Base-by-base conservation (phyloP, 2,888 invertebrate genomes). In the Napeogenes inachia region DNA sequence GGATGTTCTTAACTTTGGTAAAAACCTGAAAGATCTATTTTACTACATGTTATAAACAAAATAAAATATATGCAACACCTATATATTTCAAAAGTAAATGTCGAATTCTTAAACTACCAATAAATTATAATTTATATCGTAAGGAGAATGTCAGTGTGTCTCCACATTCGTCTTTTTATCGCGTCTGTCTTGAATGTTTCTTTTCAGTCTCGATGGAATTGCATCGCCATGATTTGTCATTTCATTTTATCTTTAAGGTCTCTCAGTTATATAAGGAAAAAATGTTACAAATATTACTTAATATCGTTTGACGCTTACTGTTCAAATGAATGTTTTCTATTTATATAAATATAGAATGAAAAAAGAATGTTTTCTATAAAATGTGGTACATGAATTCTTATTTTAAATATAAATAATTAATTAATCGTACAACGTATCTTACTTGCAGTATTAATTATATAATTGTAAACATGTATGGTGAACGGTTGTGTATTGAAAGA, bases 171-270 rank as follows among this genome's bases (percentile, higher is more conserved):
- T 30, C 12, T 45, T 57, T 42, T n/a, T 57, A 10, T 57, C 35
- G 53, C 42, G 42, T 21, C 21, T 35, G 46, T 45, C 54, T 32
- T 45, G 55, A 46, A 55, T 55, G 58, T 60, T 53, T 56, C 63
- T 60, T 63, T 59, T 63, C 63, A 54, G 56, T 59, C 54, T 45
- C 59, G 45, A 63, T 56, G 63, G 53, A 54, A 57, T 57, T 63
- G 42, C 56, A 45, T 54, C 45, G 56, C 56, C 13, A 56, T 60
- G 46, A 21, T 21, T 38, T 30, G 21, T 66, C 57, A 33, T 45
- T 54, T 42, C 56, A 61, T 57, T 61, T 55, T 64, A 67, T 64
- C 58, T 62, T 57, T 53, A 61, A 64, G 60, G 47, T 54, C 59
- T 56, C 60, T 50, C 3, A 12, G 12, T 8, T 30, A 6, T 13